Conservation (phyloP, 2,888 invertebrate species). For the Nasonovia ribisnigri region DNA sequence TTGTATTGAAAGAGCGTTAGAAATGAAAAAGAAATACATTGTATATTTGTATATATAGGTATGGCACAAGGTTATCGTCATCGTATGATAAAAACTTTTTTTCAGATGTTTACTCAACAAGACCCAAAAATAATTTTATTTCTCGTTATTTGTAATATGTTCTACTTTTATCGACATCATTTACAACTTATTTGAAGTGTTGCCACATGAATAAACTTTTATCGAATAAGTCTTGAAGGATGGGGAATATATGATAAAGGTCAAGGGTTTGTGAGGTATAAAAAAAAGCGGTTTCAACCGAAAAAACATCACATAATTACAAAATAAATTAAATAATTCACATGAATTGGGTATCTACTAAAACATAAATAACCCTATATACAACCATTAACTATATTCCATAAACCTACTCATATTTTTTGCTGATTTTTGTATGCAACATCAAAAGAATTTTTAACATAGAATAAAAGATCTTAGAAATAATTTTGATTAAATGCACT, state of each 20-base stretch:
- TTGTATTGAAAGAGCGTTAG: neutral
- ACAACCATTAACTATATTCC: neutral
- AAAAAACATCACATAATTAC: slow-evolving; percentile 19
- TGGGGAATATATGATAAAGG: neutral
- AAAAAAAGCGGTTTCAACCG: neutral
- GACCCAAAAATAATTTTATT: neutral
- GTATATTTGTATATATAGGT: neutral
- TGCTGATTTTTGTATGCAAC: neutral
- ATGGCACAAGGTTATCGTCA: neutral
- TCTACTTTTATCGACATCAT: neutral
- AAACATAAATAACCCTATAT: neutral
- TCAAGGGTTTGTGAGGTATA: neutral
- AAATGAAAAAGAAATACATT: neutral
- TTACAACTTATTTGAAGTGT: slow-evolving; percentile 3
- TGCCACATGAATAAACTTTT: neutral
- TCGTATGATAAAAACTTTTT: neutral
- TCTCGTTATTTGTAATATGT: neutral
- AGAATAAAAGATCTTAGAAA: neutral
- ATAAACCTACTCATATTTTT: neutral
- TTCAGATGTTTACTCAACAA: neutral
- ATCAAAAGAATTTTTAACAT: slow-evolving; percentile 29
- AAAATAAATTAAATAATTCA: slow-evolving; percentile 26
- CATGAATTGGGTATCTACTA: neutral
- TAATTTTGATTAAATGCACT: neutral
- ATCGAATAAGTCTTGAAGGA: neutral